Evolutionary conservation across 2,113 vertebrate genomes (phyloP).

Genomic region (Oryzias curvinotus): DNA sequence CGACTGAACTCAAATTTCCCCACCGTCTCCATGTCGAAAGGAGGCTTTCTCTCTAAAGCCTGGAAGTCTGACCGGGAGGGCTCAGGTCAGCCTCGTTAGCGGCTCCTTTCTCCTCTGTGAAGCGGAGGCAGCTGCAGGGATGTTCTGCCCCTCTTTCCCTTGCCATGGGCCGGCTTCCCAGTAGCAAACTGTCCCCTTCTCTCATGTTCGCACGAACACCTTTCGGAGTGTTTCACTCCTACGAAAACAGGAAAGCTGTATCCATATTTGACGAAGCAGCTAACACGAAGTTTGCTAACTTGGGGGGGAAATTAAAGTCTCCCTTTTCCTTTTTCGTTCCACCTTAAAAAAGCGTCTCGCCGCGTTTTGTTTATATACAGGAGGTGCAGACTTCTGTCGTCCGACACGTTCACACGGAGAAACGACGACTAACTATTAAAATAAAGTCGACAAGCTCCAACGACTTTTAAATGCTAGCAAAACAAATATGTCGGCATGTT

Average conservation of each 20-base stretch:
- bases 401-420: background rate
- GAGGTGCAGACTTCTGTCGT: constrained; percentile 26
- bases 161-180: constrained; percentile 78
- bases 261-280: constrained; percentile 32
- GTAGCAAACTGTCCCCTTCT: constrained; percentile 62
- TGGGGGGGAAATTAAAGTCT: background rate
- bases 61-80: constrained; percentile 27
- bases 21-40: constrained; percentile 84
- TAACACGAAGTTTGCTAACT: constrained; percentile 28
- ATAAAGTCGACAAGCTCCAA: background rate
- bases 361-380: constrained; percentile 77
- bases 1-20: constrained; percentile 97
- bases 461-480: fast-evolving
- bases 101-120: constrained; percentile 57
- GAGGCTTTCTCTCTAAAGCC: constrained; percentile 18
- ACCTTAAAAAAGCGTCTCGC: constrained; percentile 70
- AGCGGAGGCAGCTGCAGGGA: constrained; percentile 65
- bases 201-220: constrained; percentile 74
- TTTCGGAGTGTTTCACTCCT: constrained; percentile 49
- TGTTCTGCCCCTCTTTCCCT: constrained; percentile 66
- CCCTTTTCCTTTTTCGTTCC: constrained; percentile 30
- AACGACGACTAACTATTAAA: background rate
- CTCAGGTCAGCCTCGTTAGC: constrained; percentile 40
- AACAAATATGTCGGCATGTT: background rate
- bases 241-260: constrained; percentile 9